Percentiles rank a stretch among this genome's conserved stretches.
Evolutionary conservation across 1,140 invertebrate species (phyloP).

Genomic region (Protaetia brevitarsis): DNA sequence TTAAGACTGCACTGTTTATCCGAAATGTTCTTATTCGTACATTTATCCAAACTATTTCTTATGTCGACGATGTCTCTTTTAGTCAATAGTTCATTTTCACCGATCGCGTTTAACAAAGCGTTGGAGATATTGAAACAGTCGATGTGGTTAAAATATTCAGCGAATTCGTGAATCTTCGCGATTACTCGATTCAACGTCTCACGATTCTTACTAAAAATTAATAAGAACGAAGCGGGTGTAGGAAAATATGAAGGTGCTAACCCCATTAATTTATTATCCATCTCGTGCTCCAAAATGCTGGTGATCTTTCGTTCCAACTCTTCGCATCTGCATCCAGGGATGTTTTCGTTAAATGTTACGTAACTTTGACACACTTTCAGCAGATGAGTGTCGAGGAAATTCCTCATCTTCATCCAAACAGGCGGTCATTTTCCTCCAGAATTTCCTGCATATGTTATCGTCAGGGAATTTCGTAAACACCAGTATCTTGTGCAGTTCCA

Average conservation of each 20-base stretch:
- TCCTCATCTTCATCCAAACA: neutral
- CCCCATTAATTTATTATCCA: slow-evolving; percentile 44
- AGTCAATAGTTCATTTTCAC: neutral
- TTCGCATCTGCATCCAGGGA: slow-evolving; percentile 50
- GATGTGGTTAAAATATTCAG: slow-evolving; percentile 41
- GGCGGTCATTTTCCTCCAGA: slow-evolving; percentile 47
- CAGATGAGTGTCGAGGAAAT: slow-evolving; percentile 12
- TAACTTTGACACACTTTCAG: slow-evolving; percentile 51
- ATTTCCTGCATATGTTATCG: slow-evolving; percentile 45
- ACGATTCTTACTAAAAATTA: slow-evolving; percentile 49
- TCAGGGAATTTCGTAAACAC: slow-evolving; percentile 50
- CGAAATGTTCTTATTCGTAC: slow-evolving; percentile 1
- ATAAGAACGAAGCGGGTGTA: slow-evolving; percentile 48
- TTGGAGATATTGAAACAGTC: slow-evolving; percentile 48
- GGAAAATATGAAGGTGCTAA: slow-evolving; percentile 48
- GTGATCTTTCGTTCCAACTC: slow-evolving; percentile 50
- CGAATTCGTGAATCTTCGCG: slow-evolving; percentile 43
- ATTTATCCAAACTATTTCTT: neutral
- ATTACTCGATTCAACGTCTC: slow-evolving; percentile 44
- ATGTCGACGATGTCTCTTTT: neutral
- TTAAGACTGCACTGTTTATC: neutral
- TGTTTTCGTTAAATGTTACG: slow-evolving; percentile 54
- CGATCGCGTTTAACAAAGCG: neutral
- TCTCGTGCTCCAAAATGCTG: slow-evolving; percentile 44
- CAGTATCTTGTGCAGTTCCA: slow-evolving; percentile 47